Percentiles rank a stretch among this genome's conserved stretches.
phyloP scores from a whole-genome alignment of 2,888 invertebrate species.

The Clivina fossor region DNA sequence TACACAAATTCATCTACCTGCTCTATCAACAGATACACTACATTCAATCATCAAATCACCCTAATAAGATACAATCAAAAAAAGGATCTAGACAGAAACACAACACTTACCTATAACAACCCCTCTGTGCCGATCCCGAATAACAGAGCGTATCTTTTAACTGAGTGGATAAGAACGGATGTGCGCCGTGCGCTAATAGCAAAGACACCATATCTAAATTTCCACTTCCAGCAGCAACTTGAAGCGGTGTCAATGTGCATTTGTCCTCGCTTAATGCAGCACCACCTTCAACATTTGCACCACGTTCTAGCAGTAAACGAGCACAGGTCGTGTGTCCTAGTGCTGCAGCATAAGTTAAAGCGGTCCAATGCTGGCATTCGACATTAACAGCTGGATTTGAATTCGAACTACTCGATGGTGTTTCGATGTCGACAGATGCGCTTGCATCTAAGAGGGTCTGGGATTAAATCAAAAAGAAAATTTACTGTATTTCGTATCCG shows the following conservation, averaged over 20 bases:
- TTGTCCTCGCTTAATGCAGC: slow-evolving; percentile 80
- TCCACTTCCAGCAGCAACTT: slow-evolving; percentile 81
- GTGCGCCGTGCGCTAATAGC: slow-evolving; percentile 80
- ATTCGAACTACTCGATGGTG: slow-evolving; percentile 59
- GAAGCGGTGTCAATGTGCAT: slow-evolving; percentile 84
- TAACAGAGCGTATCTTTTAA: slow-evolving; percentile 83
- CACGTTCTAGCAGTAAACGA: slow-evolving; percentile 71
- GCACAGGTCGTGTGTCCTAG: slow-evolving; percentile 58
- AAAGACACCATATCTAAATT: slow-evolving; percentile 78
- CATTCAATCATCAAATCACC: no score
- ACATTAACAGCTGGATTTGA: slow-evolving; percentile 60
- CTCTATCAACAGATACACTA: no score
- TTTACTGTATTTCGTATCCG: not conserved
- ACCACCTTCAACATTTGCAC: slow-evolving; percentile 85
- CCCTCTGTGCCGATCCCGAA: slow-evolving; percentile 81
- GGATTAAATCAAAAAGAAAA: slow-evolving; percentile 14
- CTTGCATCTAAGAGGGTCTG: slow-evolving; percentile 66
- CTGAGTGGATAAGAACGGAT: slow-evolving; percentile 83
- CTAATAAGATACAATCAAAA: no score
- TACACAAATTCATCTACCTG: no score
- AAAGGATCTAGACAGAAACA: no score
- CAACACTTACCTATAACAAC: slow-evolving; percentile 73
- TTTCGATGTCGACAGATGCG: slow-evolving; percentile 80
- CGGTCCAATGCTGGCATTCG: slow-evolving; percentile 83
- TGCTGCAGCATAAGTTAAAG: slow-evolving; percentile 79